Evolutionary conservation across 37 sponge, comb jelly and placozoan genomes (phyloP), one percentile per base, ranked within the genome.

Genomic region (Eunapius fragilis): DNA sequence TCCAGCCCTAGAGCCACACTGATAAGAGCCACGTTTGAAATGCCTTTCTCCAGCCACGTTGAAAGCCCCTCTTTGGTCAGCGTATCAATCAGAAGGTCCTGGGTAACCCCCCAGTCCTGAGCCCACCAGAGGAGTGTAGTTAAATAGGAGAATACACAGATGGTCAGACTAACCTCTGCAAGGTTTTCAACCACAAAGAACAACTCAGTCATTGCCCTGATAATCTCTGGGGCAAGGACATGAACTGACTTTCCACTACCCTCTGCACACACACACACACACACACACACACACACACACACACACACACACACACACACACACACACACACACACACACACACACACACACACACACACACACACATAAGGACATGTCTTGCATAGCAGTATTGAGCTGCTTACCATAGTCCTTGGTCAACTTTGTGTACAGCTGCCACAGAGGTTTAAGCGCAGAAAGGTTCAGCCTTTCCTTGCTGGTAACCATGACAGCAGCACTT

Each of bases 341-440:
- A 88, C 25, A 34, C 34, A 32, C 31, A 24, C 45, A 33, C 36
- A 74, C 49, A 83, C 75, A 83, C 72, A 71, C 73, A 35, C 82
- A 26, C 30, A 30, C 30, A 58, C 30, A 81, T 69, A 32, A 68
- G 30, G 3, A 25, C 32, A 67, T 27, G 10, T 70, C 23, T 58
- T 58, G 58, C n/a, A 49, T 13, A 80, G 70, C 4, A 71, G 72
- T 36, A 58, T 45, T 36, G 69, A 48, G n/a, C 26, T 30, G 12
- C 92, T 58, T 35, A 94, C 94, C 94, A 69, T 87, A 76, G 10
- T 90, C 79, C 74, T 89, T 87, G 31, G 84, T 73, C 0, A 92
- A 26, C 41, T 80, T 83, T 67, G 84, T 92, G 82, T 92, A 95
- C 37, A 95, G 91, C 70, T 90, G 82, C 96, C 96, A 95, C n/a